phyloP scores from a whole-genome alignment of 2,113 vertebrate species.

The Petaurus breviceps region DNA sequence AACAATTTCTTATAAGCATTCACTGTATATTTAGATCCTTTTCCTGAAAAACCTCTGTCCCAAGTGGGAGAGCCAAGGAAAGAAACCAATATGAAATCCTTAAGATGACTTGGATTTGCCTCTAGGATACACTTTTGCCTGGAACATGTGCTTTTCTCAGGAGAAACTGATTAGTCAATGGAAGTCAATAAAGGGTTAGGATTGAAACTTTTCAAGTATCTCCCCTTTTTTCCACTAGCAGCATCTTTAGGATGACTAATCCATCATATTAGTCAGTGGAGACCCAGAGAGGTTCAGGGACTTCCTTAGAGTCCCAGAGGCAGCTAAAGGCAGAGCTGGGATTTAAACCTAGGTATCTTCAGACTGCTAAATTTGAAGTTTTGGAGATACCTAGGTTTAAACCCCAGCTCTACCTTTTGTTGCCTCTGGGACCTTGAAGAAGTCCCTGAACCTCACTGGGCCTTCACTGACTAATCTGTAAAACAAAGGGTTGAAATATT shows the following conservation, averaged over 20 bases:
- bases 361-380: too few relatives aligned
- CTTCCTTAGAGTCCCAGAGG: neutral
- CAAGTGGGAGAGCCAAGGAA: neutral
- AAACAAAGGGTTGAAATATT: neutral
- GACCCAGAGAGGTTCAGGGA: neutral
- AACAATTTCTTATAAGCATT: neutral
- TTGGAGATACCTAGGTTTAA: neutral
- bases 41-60: neutral
- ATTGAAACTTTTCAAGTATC: too few relatives aligned
- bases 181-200: neutral
- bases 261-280: neutral
- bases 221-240: too few relatives aligned
- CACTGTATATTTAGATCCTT: neutral
- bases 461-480: neutral
- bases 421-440: neutral
- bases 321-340: neutral
- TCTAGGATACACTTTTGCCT: neutral
- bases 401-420: neutral
- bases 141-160: neutral
- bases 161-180: neutral
- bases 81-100: neutral
- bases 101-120: neutral
- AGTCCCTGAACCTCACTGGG: neutral
- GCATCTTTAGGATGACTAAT: too few relatives aligned
- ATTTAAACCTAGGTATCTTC: neutral